A percentile compares a stretch with the other conserved stretches of the same genome.
These are phyloP conservation scores for Nomia melanderi DNA, from an alignment of 1,140 invertebrate species.

Conservation along the genomic window DNA sequence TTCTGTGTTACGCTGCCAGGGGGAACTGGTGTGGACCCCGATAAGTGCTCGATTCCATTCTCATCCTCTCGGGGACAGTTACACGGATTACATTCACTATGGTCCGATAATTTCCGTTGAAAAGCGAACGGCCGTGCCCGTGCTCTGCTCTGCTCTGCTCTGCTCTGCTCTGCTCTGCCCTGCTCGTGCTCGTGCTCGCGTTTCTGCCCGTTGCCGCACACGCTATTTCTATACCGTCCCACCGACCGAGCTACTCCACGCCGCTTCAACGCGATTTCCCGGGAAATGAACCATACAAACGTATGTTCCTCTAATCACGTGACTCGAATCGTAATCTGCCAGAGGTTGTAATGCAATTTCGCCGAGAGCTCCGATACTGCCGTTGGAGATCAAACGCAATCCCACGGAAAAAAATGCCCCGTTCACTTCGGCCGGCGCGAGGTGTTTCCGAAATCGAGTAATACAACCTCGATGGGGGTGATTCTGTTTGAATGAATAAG, in stretches of 20 bases:
- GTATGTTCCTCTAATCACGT: constrained; percentile 27
- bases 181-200: too few relatives aligned
- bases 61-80: constrained; percentile 72
- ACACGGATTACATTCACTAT: constrained; percentile 69
- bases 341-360: constrained; percentile 29
- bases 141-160: too few relatives aligned
- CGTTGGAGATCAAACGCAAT: background rate
- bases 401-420: too few relatives aligned
- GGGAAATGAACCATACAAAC: constrained; percentile 50
- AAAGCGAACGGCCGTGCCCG: constrained; percentile 60
- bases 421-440: background rate
- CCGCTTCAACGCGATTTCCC: constrained; percentile 31
- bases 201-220: background rate
- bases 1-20: constrained; percentile 27
- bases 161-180: too few relatives aligned
- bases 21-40: constrained; percentile 52
- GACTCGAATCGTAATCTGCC: constrained; percentile 27
- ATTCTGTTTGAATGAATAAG: too few relatives aligned
- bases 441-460: too few relatives aligned
- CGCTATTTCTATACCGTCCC: constrained; percentile 29
- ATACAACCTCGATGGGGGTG: too few relatives aligned
- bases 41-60: constrained; percentile 71
- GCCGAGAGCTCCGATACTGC: background rate
- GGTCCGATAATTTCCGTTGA: constrained; percentile 71
- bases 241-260: constrained; percentile 7